Evolutionary conservation across 2,888 invertebrate species (phyloP), one percentile per base, ranked within the genome.

Genomic region (Chymomyza amoena): DNA sequence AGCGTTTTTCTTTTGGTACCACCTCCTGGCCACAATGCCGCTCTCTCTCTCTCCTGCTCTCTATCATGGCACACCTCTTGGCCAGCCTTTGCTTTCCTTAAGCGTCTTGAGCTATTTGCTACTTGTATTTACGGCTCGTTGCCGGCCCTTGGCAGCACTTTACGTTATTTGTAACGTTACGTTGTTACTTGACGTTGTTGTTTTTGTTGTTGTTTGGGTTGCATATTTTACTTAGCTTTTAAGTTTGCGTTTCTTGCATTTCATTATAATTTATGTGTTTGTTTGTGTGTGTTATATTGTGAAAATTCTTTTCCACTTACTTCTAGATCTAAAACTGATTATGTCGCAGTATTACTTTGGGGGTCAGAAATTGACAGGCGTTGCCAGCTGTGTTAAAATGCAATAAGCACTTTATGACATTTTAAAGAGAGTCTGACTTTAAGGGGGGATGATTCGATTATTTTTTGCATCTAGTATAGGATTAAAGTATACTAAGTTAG

Each of bases 261-360:
- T 83, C 50, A 45, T 45, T 60, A 61, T 4, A 16, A 18, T 10
- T 45, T 45, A 45, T 45, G 39, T 45, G 39, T 45, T 0, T 45
- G 13, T 45, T 13, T 45, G 39, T 45, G 39, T 45, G 39, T 45
- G 39, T 45, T 45, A 84, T 87, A 81, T 80, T 83, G 83, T 83
- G 87, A 82, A 84, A 84, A 87, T 84, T 84, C 87, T 87, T 84
- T 84, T 84, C 81, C 87, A 84, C 81, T 85, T 60, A 60, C 32
- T n/a, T 6, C 6, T 83, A 87, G 83, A 83, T 84, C 81, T 75
- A 72, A 74, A 32, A 77, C 87, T 82, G 83, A 83, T 85, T 83
- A 77, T 65, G 71, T 59, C 51, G 32, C 60, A 45, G 4, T 45
- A 13, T 10, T 45, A 45, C 39, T 13, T 13, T 10, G 54, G 54